These are phyloP conservation scores for Abscondita cerata DNA, from an alignment of 2,888 invertebrate species.

Conservation along the genomic window DNA sequence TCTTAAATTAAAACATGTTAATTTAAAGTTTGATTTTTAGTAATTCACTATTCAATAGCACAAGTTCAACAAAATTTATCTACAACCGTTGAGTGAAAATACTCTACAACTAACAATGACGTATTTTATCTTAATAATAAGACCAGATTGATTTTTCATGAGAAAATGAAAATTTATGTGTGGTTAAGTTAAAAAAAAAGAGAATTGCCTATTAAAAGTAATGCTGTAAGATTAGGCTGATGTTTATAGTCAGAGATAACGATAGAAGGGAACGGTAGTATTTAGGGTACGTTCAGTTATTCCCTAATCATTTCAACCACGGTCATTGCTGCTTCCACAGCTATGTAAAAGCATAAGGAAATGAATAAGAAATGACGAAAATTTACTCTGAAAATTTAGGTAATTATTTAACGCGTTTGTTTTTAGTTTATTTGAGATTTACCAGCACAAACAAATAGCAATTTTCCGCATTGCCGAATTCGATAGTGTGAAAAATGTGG, in stretches of 20 bases:
- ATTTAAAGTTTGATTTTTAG: too few species aligned
- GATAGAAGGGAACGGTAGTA: conserved; percentile 19
- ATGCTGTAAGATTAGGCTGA: conserved; percentile 33
- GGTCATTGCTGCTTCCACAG: conserved; percentile 32
- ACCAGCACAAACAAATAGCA: background rate
- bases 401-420: too few species aligned
- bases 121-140: too few species aligned
- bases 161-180: conserved; percentile 28
- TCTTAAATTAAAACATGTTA: too few species aligned
- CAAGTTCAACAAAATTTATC: too few species aligned
- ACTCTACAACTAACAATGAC: too few species aligned
- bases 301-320: conserved; percentile 39
- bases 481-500: conserved; percentile 34
- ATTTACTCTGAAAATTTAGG: too few species aligned
- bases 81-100: too few species aligned
- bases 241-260: conserved; percentile 31
- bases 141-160: background rate
- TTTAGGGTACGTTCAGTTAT: conserved; percentile 32
- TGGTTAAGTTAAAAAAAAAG: conserved; percentile 31
- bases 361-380: conserved; percentile 5
- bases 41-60: too few species aligned
- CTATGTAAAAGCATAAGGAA: conserved; percentile 26
- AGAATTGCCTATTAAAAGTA: conserved; percentile 35
- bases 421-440: background rate
- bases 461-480: background rate